Conservation (phyloP, 2,888 invertebrate species). For the Venusia cambrica region DNA sequence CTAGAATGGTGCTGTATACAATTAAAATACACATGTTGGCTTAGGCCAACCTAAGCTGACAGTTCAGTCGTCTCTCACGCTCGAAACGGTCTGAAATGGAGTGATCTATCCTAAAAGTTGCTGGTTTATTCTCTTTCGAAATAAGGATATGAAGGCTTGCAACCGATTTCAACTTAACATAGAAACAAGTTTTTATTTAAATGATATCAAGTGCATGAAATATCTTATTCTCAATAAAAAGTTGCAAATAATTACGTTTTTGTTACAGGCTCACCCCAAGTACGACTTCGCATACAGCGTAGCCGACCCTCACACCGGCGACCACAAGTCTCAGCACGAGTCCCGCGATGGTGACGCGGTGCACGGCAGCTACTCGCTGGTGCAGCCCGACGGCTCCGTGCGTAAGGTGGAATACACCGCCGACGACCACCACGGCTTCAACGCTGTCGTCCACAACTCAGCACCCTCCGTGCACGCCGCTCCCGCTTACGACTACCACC, state of each 20-base stretch:
- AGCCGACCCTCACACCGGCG: constrained; percentile 79
- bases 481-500: constrained; percentile 53
- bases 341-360: constrained; percentile 77
- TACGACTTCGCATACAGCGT: constrained; percentile 78
- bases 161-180: too few species aligned
- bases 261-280: constrained; percentile 56
- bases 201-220: background rate
- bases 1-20: too few species aligned
- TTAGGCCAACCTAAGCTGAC: too few species aligned
- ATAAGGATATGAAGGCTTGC: too few species aligned
- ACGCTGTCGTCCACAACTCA: constrained; percentile 72
- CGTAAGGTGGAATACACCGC: constrained; percentile 74
- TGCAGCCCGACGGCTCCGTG: constrained; percentile 74
- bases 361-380: constrained; percentile 80
- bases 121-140: too few species aligned
- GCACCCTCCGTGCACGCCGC: constrained; percentile 60
- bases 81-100: too few species aligned
- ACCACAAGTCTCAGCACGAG: constrained; percentile 79
- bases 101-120: too few species aligned
- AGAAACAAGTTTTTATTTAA: too few species aligned
- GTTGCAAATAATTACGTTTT: too few species aligned
- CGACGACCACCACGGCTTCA: constrained; percentile 57
- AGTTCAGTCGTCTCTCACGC: too few species aligned
- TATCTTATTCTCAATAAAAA: too few species aligned
- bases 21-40: too few species aligned